Conservation (phyloP, 2,888 invertebrate genomes). For the Unio pictorum region DNA sequence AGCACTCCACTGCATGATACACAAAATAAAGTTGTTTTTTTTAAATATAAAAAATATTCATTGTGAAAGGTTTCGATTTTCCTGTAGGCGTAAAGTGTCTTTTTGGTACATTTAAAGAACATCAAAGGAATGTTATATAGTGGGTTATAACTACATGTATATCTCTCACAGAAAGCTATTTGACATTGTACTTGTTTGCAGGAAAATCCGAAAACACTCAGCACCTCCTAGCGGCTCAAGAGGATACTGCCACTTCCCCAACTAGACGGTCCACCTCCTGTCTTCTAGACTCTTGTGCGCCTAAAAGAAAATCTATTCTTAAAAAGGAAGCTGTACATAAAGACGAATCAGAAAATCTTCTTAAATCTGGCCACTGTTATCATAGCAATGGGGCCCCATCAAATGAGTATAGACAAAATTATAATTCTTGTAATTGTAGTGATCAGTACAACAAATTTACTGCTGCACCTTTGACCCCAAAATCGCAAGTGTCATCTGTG, state of each 20-base stretch:
- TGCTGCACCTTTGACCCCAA: constrained; percentile 1
- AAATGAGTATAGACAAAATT: constrained; percentile 8
- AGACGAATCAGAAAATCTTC: constrained; percentile 79
- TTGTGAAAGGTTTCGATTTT: no score
- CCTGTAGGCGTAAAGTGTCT: not conserved
- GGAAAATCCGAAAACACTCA: constrained; percentile 17
- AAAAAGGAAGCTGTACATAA: constrained; percentile 78
- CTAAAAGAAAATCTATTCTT: constrained; percentile 82
- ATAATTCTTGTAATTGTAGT: constrained; percentile 14
- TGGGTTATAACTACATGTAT: no score
- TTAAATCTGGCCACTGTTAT: constrained; percentile 21
- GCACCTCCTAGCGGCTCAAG: constrained; percentile 18
- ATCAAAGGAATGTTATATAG: no score
- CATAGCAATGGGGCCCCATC: constrained; percentile 15
- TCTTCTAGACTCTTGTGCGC: constrained; percentile 44
- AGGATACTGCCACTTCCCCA: constrained; percentile 16
- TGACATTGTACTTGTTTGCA: not conserved
- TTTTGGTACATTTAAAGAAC: not conserved
- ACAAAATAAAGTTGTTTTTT: no score
- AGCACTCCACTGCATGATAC: no score
- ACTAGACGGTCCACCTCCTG: constrained; percentile 45
- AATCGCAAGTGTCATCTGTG: not conserved
- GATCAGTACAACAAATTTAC: constrained; percentile 26
- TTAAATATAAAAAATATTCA: no score
- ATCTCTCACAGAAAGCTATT: no score